Base-by-base conservation (phyloP, 2,113 vertebrate species). In the Catharus fuscescens region DNA sequence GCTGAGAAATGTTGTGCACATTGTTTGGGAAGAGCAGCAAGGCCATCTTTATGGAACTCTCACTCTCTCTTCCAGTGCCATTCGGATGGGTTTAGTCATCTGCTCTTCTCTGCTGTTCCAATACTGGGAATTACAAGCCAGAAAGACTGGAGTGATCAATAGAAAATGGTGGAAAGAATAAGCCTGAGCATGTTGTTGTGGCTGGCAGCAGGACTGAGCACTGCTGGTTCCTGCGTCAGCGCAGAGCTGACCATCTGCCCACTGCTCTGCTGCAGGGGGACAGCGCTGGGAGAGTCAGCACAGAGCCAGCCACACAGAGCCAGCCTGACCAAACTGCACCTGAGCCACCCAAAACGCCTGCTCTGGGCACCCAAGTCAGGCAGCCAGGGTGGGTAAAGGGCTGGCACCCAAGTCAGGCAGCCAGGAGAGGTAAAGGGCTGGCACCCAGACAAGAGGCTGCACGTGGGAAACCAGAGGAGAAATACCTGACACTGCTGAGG, bases 211-310 rank as follows among this genome's bases (percentile, higher is more conserved):
- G 78, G 81, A 14, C 87, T 48, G 83, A 57, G 91, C 10, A 6
- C 94, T 92, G 94, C 76, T 92, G 94, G 93, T 45, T 54, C 38
- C 40, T 60, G 80, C 50, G 23, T 71, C 92, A 86, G 60, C 44
- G 73, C 64, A 76, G 83, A 74, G 61, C 84, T 42, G 74, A 59
- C 94, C 93, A 93, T 95, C 95, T 96, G 96, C 90, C 96, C 34
- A 20, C 40, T 48, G 21, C 47, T 48, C 23, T 28, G 93, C 92
- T 80, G 94, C 81, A 38, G 14, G 6, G 74, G 14, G 40, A 24
- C 32, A 91, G 31, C 48, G 6, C n/a, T 38, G 42, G 4, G 10
- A 67, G 65, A 24, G 54, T 65, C 67, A 64, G 59, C 83, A 81
- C 52, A 53, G 52, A 53, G 52, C 52, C 52, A 29, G 40, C 10